phyloP scores from a whole-genome alignment of 2,113 vertebrate species.

The Callospermophilus lateralis region DNA sequence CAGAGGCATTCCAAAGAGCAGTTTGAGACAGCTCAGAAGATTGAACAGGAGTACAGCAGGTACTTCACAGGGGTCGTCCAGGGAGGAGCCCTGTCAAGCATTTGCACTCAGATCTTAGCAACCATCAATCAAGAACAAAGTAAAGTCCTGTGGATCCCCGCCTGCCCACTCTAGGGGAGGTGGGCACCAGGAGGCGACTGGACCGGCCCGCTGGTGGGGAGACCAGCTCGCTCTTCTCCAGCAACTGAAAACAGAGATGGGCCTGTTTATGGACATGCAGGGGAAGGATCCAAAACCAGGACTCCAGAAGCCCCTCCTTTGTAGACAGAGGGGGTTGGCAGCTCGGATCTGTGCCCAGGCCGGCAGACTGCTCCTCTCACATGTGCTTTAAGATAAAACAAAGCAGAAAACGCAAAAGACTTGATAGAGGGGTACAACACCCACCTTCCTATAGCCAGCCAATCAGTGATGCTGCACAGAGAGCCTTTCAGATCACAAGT shows the following conservation, averaged over 20 bases:
- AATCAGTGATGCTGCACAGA: too few species aligned
- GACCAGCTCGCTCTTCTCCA: slow-evolving; percentile 27
- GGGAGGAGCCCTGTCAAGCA: slow-evolving; percentile 94
- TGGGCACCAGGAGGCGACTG: slow-evolving; percentile 27
- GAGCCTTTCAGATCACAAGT: too few species aligned
- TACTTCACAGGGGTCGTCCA: slow-evolving; percentile 97
- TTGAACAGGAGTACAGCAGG: slow-evolving; percentile 96
- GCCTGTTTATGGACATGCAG: slow-evolving; percentile 78
- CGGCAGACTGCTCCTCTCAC: slow-evolving; percentile 37
- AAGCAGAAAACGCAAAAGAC: slow-evolving; percentile 35
- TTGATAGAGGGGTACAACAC: slow-evolving; percentile 74
- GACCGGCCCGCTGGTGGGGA: slow-evolving; percentile 54
- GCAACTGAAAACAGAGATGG: slow-evolving; percentile 60
- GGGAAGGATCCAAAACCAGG: slow-evolving; percentile 88
- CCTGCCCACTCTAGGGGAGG: slow-evolving; percentile 88
- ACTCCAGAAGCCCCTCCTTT: slow-evolving; percentile 6
- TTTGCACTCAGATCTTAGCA: slow-evolving; percentile 96
- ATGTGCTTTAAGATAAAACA: slow-evolving; percentile 20
- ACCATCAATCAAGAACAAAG: slow-evolving; percentile 96
- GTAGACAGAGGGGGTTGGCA: fast-evolving
- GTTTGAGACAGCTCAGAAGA: slow-evolving; percentile 96
- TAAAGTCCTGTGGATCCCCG: slow-evolving; percentile 98
- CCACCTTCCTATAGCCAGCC: too few species aligned
- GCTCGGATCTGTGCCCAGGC: slow-evolving; percentile 26
- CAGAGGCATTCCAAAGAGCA: slow-evolving; percentile 99